Evolutionary conservation across 2,113 vertebrate genomes (phyloP).

Genomic region (Equus quagga): DNA sequence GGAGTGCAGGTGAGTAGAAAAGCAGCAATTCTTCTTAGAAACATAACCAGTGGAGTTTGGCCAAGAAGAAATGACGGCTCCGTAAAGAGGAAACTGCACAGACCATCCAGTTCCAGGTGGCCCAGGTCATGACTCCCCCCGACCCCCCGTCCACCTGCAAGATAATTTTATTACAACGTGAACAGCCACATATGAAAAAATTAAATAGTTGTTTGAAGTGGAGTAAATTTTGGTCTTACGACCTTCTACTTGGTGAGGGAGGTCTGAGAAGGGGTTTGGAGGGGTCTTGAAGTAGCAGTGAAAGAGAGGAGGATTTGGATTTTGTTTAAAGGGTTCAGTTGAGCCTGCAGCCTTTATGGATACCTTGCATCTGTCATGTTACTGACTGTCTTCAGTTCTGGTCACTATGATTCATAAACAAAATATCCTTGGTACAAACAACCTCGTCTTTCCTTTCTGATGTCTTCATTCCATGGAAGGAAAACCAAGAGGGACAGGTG

Average conservation of each 20-base stretch:
- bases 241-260: not conserved
- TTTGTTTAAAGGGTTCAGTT: not conserved
- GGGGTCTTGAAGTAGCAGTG: not conserved
- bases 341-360: not conserved
- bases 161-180: not conserved
- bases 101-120: not conserved
- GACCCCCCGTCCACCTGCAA: accelerated
- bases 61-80: not conserved
- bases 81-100: not conserved
- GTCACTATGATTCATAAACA: not conserved
- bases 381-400: not conserved
- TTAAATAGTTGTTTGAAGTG: not conserved
- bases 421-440: not conserved
- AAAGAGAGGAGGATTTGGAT: not conserved
- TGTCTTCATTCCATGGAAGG: not conserved
- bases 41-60: not conserved
- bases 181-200: not conserved
- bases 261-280: not conserved
- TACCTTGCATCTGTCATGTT: not conserved
- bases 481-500: not conserved
- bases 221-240: not conserved
- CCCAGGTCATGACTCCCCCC: no score
- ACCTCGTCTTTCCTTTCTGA: not conserved
- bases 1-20: not conserved
- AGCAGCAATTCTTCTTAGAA: not conserved